Evolutionary conservation across 2,888 invertebrate genomes (phyloP).

Genomic region (Gasteruption jaculator): DNA sequence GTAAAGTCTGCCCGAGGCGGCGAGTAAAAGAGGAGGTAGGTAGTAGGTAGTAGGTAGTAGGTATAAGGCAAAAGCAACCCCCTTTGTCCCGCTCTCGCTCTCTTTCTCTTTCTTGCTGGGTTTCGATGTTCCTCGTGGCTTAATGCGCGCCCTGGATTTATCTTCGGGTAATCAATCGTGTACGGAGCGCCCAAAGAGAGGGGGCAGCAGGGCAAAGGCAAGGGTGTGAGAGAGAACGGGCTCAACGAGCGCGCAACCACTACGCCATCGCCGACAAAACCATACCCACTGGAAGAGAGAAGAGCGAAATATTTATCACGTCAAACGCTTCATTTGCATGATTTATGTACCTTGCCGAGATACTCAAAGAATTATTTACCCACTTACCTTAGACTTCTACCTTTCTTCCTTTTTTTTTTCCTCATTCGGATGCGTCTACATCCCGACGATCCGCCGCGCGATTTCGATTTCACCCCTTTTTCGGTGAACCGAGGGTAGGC

Average conservation of each 20-base stretch:
- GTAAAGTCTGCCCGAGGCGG: constrained; percentile 37
- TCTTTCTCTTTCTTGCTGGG: neutral
- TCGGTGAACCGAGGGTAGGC: no score
- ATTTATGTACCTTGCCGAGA: constrained; percentile 43
- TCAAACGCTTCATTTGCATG: constrained; percentile 48
- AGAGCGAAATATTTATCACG: constrained; percentile 47
- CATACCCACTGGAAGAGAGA: constrained; percentile 30
- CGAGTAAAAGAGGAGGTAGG: no score
- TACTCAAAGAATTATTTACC: constrained; percentile 16
- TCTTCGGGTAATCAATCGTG: constrained; percentile 48
- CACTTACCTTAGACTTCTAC: constrained; percentile 1
- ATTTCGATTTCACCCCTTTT: no score
- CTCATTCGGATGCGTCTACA: no score
- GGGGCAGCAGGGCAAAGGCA: constrained; percentile 20
- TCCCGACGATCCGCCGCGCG: no score
- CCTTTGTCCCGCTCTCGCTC: neutral
- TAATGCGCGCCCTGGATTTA: constrained; percentile 48
- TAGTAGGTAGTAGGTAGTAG: no score
- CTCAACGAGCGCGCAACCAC: no score
- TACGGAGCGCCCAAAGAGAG: constrained; percentile 23
- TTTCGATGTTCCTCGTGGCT: constrained; percentile 29
- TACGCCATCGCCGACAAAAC: no score
- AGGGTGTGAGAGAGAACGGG: constrained; percentile 18
- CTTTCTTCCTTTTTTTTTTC: no score
- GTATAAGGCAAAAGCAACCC: no score